Conservation (phyloP, 2,113 vertebrate species). For the Aramus guarauna region DNA sequence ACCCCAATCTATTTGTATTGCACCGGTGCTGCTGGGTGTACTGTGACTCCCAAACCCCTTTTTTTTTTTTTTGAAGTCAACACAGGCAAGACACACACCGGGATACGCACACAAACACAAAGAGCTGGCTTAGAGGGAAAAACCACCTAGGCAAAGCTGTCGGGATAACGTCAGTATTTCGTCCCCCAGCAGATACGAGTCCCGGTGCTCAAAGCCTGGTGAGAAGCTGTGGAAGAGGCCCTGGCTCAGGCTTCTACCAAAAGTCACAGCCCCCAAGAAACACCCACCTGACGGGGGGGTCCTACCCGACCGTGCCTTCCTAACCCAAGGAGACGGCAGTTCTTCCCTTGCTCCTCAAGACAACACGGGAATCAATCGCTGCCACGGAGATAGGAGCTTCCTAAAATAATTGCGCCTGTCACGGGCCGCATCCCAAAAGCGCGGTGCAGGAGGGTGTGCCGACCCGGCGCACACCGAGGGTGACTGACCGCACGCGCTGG, state of each 20-base stretch:
- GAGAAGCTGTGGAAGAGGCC: neutral
- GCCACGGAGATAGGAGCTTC: neutral
- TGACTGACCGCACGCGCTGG: neutral
- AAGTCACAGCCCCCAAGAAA: rapidly evolving
- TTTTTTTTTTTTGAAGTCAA: too few relatives aligned
- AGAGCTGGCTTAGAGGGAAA: neutral
- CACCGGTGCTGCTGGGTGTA: rapidly evolving
- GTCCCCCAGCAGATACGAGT: too few relatives aligned
- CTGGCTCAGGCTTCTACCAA: neutral
- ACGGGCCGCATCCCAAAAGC: rapidly evolving
- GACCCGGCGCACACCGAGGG: neutral
- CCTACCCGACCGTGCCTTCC: neutral
- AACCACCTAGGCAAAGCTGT: neutral
- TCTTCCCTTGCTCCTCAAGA: neutral
- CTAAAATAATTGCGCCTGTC: neutral
- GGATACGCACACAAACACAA: neutral
- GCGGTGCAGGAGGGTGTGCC: rapidly evolving
- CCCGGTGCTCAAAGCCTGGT: rapidly evolving
- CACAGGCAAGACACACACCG: rapidly evolving
- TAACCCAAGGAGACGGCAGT: rapidly evolving
- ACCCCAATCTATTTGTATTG: neutral
- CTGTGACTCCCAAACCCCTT: rapidly evolving
- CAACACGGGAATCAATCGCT: neutral
- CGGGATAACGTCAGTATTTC: neutral
- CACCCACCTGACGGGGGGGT: neutral